These are phyloP conservation scores for Cantharis nigra DNA, from an alignment of 2,888 invertebrate species.

Conservation along the genomic window DNA sequence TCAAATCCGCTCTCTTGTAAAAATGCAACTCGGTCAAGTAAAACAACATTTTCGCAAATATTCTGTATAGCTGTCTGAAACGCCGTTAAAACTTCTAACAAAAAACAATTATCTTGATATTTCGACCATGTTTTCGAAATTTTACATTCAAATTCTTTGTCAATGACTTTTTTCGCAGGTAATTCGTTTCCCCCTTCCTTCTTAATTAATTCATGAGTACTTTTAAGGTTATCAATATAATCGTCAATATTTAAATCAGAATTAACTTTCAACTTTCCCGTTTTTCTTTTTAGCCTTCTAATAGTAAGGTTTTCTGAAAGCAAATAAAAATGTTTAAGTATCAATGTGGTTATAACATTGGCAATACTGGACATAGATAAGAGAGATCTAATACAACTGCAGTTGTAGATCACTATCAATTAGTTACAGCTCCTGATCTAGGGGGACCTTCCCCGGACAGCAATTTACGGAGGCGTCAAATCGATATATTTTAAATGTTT, in stretches of 20 bases:
- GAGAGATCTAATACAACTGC: too few species aligned
- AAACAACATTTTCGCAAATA: conserved; percentile 61
- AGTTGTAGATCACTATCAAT: too few species aligned
- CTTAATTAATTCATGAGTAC: conserved; percentile 41
- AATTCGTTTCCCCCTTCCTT: conserved; percentile 7
- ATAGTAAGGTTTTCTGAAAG: conserved; percentile 47
- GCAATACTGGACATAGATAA: too few species aligned
- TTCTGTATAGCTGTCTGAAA: conserved; percentile 61
- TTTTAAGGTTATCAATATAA: conserved; percentile 45
- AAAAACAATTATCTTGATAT: conserved; percentile 47
- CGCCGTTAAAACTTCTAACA: conserved; percentile 55
- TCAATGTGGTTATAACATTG: too few species aligned
- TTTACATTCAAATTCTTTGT: conserved; percentile 34
- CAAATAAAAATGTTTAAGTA: too few species aligned
- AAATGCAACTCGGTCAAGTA: conserved; percentile 60
- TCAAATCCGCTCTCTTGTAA: conserved; percentile 52
- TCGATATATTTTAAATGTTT: too few species aligned
- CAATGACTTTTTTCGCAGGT: conserved; percentile 6
- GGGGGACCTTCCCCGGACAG: too few species aligned
- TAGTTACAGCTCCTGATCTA: too few species aligned
- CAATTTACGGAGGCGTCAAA: too few species aligned
- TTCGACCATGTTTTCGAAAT: conserved; percentile 45
- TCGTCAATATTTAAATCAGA: conserved; percentile 38
- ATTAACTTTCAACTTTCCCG: conserved; percentile 37
- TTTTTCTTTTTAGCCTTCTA: conserved; percentile 49